Evolutionary conservation across 2,797 vertebrate genomes (phyloP).

Genomic region (Limnodromus scolopaceus): DNA sequence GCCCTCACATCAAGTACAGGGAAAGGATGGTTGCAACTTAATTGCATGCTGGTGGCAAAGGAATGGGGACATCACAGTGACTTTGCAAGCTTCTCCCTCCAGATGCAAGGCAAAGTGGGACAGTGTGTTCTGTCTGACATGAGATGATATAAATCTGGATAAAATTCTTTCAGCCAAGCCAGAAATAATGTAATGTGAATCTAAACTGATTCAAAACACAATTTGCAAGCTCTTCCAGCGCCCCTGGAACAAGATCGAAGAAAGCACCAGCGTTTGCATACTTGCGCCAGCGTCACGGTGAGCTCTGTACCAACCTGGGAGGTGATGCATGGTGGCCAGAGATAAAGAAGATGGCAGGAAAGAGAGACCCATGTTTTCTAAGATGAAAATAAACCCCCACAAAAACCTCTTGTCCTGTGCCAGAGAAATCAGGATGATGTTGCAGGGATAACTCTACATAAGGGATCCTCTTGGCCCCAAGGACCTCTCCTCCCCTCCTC

Average conservation of each 20-base stretch:
- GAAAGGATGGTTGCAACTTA: neutral
- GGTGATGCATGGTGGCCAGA: neutral
- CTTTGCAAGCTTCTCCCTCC: neutral
- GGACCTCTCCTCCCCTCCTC: neutral
- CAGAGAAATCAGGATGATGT: neutral
- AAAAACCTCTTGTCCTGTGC: neutral
- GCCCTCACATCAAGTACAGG: neutral
- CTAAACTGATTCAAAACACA: neutral
- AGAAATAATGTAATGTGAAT: neutral
- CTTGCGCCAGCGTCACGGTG: neutral
- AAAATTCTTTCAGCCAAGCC: neutral
- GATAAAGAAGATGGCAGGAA: neutral
- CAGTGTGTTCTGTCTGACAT: neutral
- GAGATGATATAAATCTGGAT: neutral
- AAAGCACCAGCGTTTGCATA: rapidly evolving
- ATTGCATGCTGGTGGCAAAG: neutral
- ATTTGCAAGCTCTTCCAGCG: neutral
- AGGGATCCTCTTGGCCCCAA: rapidly evolving
- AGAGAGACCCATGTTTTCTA: neutral
- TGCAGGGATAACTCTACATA: neutral
- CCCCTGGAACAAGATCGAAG: neutral
- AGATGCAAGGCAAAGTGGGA: neutral
- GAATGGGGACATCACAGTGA: rapidly evolving
- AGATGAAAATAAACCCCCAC: neutral
- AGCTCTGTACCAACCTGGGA: neutral